These are phyloP conservation scores for Leptodactylus fallax DNA, from an alignment of 2,797 vertebrate genomes.

Conservation along the genomic window DNA sequence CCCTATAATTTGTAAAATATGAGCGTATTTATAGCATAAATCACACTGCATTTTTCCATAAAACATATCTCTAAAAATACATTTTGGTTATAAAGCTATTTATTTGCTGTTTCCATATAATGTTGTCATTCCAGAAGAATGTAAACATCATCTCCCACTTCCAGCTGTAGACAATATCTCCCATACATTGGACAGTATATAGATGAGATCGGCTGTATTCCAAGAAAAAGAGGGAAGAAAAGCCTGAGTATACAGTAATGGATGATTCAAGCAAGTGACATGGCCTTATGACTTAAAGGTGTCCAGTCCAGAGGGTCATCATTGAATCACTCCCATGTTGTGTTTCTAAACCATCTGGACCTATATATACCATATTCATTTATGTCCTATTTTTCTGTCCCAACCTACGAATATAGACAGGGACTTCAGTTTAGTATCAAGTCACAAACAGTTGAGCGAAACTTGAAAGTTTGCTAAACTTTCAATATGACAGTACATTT, in stretches of 20 bases:
- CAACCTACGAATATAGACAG: neutral
- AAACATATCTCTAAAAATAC: constrained; percentile 13
- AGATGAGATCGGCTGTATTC: neutral
- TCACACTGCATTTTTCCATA: constrained; percentile 1
- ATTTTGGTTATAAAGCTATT: neutral
- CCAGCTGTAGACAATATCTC: neutral
- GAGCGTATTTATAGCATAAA: neutral
- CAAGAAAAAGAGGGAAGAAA: neutral
- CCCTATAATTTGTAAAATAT: constrained; percentile 11
- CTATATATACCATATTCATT: neutral
- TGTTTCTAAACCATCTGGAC: neutral
- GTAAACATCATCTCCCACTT: constrained; percentile 14
- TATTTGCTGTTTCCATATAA: constrained; percentile 5
- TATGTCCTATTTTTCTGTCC: neutral
- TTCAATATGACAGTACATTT: neutral
- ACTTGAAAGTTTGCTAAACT: neutral
- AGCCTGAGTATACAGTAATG: neutral
- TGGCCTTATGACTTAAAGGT: neutral
- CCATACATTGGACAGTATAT: constrained; percentile 6
- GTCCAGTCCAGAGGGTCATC: neutral
- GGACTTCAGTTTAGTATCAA: neutral
- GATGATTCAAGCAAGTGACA: neutral
- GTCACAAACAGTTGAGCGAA: neutral
- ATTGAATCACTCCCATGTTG: neutral
- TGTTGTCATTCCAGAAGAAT: neutral